Evolutionary conservation across 2,797 vertebrate genomes (phyloP), one percentile per base, ranked within the genome.

Genomic region (Sebastes kiyomatsui): DNA sequence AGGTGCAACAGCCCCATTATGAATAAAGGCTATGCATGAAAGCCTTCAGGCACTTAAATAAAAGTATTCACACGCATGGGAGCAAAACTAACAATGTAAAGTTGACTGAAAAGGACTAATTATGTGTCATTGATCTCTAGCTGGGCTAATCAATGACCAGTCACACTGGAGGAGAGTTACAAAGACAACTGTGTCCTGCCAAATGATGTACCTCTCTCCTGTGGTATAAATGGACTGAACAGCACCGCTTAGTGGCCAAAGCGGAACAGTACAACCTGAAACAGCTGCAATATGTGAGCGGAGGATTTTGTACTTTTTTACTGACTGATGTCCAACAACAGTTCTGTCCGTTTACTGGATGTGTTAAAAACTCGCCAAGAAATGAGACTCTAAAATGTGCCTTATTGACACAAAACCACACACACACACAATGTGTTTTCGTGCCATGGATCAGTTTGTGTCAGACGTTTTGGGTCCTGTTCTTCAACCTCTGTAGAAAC

Each of bases 381-480:
- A 72, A 62, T 66, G 4, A 69, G 73, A 87, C 69, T 78, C 35
- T 71, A 65, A 75, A 87, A 85, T 84, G 96, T 97, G 97, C 97
- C 96, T 97, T 97, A 91, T 88, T 94, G 93, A 93, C 94, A 89
- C 92, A 90, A 92, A 83, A 16, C 2, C 59, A 75, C 33, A 62
- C 49, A 59, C 2, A 30, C 35, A 5, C 33, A 33, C 32, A 62
- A 7, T 20, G 33, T 69, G 27, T 25, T 56, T 72, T 75, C 23
- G 61, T 83, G 77, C 66, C 71, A 74, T 30, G 14, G 64, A 23
- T 42, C 42, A 55, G 32, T 20, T 49, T 58, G 55, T 72, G 46
- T 35, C 25, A n/a, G 64, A 49, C 1, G 9, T 72, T 20, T 59
- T 42, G 13, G 65, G 38, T 59, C 30, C 5, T 59, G n/a, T 28